A percentile compares a stretch with the other conserved stretches of the same genome.
Evolutionary conservation across 2,113 vertebrate genomes (phyloP).

Genomic region (Vimba vimba): DNA sequence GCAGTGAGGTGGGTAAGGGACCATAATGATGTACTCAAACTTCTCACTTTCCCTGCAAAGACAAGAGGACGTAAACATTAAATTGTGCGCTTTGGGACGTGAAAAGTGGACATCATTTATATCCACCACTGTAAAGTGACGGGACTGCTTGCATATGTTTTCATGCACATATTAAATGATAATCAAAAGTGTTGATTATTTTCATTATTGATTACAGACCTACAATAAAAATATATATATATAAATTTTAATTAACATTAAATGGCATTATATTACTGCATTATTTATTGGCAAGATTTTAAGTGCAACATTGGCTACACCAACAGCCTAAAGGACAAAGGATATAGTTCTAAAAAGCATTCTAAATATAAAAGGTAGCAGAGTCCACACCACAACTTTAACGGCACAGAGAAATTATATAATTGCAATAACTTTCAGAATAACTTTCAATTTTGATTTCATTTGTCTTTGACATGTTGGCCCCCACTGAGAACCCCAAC

Average conservation of each 20-base stretch:
- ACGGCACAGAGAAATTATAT: no score
- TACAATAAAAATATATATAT: no score
- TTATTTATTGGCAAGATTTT: neutral
- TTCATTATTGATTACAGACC: no score
- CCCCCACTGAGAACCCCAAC: neutral
- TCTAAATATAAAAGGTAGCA: no score
- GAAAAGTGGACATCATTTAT: no score
- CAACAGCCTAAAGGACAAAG: neutral
- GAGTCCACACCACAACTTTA: no score
- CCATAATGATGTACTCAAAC: slow-evolving; percentile 94
- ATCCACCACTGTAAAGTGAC: neutral
- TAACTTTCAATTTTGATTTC: neutral
- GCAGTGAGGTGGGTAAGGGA: slow-evolving; percentile 97
- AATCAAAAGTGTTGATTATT: no score
- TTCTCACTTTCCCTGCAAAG: slow-evolving; percentile 89
- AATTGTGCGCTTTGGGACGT: no score
- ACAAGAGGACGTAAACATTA: neutral
- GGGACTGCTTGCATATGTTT: neutral
- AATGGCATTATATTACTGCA: neutral
- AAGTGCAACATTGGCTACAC: neutral
- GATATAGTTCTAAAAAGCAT: no score
- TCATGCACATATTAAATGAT: no score
- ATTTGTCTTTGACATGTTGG: neutral
- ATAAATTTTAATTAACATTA: neutral
- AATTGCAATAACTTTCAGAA: no score